phyloP scores from a whole-genome alignment of 2,888 invertebrate species.

The Caenorhabditis sp. region DNA sequence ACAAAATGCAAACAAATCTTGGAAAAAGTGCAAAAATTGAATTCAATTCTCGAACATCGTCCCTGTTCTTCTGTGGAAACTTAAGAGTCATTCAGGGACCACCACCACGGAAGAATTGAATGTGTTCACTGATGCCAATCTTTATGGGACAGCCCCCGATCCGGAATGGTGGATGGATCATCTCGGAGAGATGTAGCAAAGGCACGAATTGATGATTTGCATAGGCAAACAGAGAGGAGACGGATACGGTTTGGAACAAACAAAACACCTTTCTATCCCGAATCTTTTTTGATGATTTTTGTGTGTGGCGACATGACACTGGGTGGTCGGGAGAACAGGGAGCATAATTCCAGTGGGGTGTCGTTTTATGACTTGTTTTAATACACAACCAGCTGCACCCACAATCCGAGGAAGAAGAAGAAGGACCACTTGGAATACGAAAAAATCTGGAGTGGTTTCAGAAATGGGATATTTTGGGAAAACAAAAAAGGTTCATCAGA shows the following conservation, averaged over 20 bases:
- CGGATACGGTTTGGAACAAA: slow-evolving; percentile 57
- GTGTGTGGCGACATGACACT: slow-evolving; percentile 4
- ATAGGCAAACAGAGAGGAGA: slow-evolving; percentile 47
- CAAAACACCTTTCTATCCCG: slow-evolving; percentile 33
- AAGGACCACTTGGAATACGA: slow-evolving; percentile 3
- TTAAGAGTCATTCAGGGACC: slow-evolving; percentile 59
- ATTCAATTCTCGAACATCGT: not conserved
- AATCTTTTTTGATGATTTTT: slow-evolving; percentile 25
- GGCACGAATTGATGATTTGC: slow-evolving; percentile 59
- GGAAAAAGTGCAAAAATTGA: slow-evolving; percentile 1
- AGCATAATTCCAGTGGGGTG: slow-evolving; percentile 51
- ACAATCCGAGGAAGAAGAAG: not conserved
- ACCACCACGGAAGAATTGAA: not conserved
- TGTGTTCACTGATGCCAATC: slow-evolving; percentile 59
- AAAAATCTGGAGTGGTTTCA: not conserved
- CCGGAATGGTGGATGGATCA: slow-evolving; percentile 27
- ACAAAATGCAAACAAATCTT: not conserved
- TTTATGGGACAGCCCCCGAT: slow-evolving; percentile 48
- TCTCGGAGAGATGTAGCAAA: slow-evolving; percentile 53
- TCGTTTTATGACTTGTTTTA: slow-evolving; percentile 50
- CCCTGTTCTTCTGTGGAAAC: slow-evolving; percentile 6
- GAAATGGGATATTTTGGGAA: not conserved
- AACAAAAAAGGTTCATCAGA: too few species aligned
- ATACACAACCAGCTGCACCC: slow-evolving; percentile 51
- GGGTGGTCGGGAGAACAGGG: not conserved